Evolutionary conservation across 2,113 vertebrate species (phyloP).

Genomic region (Camelus bactrianus): DNA sequence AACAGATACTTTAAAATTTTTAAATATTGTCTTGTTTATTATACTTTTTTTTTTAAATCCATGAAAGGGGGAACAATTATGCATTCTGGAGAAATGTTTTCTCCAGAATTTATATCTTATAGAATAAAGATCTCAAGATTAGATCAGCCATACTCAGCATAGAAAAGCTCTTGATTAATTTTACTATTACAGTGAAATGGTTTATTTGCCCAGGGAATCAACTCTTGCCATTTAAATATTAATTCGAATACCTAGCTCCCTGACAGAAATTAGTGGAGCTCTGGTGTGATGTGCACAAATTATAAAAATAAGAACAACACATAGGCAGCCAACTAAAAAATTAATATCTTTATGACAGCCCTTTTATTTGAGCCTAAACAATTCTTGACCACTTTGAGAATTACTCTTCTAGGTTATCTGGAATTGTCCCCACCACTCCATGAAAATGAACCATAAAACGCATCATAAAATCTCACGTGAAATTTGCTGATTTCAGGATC

Average conservation of each 20-base stretch:
- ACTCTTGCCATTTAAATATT: conserved; percentile 42
- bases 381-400: background rate
- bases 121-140: background rate
- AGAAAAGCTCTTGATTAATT: conserved; percentile 46
- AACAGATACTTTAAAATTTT: conserved; percentile 42
- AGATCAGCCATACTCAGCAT: background rate
- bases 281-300: background rate
- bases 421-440: background rate
- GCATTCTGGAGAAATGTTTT: background rate
- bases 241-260: conserved; percentile 33
- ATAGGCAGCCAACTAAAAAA: background rate
- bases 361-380: background rate
- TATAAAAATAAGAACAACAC: background rate
- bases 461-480: background rate
- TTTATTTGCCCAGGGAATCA: background rate
- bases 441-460: conserved; percentile 15
- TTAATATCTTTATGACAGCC: background rate
- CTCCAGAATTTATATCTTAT: background rate
- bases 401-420: background rate
- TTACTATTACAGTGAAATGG: background rate
- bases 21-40: background rate
- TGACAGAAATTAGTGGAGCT: conserved; percentile 5
- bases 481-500: conserved; percentile 33
- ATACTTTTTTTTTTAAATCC: background rate
- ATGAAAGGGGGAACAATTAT: background rate